A percentile compares a stretch with the other conserved stretches of the same genome.
Conservation (phyloP, 2,888 invertebrate species). For the Drosophila birchii region DNA sequence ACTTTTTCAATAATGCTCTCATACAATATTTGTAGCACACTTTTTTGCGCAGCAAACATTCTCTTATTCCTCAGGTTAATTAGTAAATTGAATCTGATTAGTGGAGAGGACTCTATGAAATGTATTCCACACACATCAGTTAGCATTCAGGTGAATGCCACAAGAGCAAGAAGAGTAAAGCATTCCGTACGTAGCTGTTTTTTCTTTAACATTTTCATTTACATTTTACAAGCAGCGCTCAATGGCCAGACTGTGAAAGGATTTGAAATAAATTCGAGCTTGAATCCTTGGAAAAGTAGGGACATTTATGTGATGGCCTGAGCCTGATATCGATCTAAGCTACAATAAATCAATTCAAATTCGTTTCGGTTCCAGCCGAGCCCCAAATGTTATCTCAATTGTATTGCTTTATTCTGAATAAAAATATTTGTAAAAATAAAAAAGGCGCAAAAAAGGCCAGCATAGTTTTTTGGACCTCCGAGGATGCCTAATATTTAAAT, state of each 20-base stretch:
- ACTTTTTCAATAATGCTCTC: not conserved
- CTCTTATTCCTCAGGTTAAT: not conserved
- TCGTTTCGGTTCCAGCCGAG: not conserved
- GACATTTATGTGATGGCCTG: conserved; percentile 1
- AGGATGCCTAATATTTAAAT: not conserved
- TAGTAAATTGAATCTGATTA: conserved; percentile 2
- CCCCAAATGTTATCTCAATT: conserved; percentile 15
- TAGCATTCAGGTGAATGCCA: not conserved
- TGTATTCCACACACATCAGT: not conserved
- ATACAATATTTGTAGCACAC: not conserved
- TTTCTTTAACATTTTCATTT: not conserved
- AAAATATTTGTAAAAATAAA: not conserved
- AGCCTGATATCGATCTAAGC: not conserved
- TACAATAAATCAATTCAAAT: conserved; percentile 7
- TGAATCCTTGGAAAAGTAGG: not conserved
- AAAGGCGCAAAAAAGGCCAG: not conserved
- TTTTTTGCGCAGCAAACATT: conserved; percentile 6
- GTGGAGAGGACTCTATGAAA: not conserved
- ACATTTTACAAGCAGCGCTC: conserved; percentile 1
- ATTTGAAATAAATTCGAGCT: not conserved
- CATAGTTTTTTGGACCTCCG: not conserved
- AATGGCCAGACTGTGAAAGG: not conserved
- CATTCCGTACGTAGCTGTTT: not conserved
- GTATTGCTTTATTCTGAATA: not conserved
- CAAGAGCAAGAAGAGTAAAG: not conserved